Evolutionary conservation across 2,888 invertebrate genomes (phyloP).

Genomic region (Andrena trimmerana): DNA sequence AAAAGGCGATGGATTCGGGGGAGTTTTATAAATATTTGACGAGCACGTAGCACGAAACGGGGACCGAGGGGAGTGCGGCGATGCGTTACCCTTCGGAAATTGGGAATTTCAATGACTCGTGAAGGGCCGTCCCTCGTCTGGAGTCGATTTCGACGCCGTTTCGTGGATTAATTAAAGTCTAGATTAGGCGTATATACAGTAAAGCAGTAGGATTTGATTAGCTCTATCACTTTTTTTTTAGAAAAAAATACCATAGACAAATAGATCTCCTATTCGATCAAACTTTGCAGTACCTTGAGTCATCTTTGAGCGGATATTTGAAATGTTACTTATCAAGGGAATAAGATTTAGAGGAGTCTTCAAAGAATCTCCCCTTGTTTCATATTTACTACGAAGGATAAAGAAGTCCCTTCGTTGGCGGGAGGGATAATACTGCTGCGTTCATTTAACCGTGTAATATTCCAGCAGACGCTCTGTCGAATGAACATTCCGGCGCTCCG

Average conservation of each 20-base stretch:
- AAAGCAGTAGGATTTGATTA: too few relatives aligned
- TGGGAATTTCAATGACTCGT: slow-evolving; percentile 66
- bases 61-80: slow-evolving; percentile 59
- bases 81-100: slow-evolving; percentile 61
- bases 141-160: slow-evolving; percentile 29
- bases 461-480: slow-evolving; percentile 1
- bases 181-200: too few relatives aligned
- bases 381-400: not conserved
- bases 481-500: slow-evolving; percentile 19
- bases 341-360: too few relatives aligned
- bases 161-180: not conserved
- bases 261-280: too few relatives aligned
- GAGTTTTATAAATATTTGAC: slow-evolving; percentile 75
- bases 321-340: too few relatives aligned
- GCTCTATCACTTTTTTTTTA: too few relatives aligned
- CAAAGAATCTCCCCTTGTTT: not conserved
- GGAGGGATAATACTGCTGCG: not conserved
- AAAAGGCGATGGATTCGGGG: slow-evolving; percentile 57
- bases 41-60: slow-evolving; percentile 73
- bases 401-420: not conserved
- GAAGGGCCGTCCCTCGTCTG: slow-evolving; percentile 10
- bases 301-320: too few relatives aligned
- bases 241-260: not conserved
- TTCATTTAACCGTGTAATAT: slow-evolving; percentile 27
- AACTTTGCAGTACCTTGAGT: too few relatives aligned